Percentiles rank a stretch among this genome's conserved stretches.
Evolutionary conservation across 2,888 invertebrate genomes (phyloP).

Genomic region (Melolontha melolontha): DNA sequence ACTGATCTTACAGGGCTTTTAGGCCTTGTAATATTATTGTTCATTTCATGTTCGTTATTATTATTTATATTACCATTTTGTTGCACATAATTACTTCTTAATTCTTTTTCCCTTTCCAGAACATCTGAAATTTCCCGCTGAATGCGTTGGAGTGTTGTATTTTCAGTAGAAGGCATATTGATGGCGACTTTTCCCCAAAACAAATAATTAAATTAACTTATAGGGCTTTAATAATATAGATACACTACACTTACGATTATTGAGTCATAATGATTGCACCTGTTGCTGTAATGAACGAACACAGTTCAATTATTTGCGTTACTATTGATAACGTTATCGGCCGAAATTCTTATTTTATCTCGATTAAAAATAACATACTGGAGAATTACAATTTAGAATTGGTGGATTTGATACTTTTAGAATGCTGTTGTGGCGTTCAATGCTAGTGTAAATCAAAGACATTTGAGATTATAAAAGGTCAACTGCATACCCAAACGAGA

Average conservation of each 20-base stretch:
- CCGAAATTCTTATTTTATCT: constrained; percentile 35
- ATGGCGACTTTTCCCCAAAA: constrained; percentile 5
- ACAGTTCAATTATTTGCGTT: constrained; percentile 34
- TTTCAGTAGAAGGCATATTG: constrained; percentile 56
- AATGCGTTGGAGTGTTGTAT: constrained; percentile 83
- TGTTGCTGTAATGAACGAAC: constrained; percentile 39
- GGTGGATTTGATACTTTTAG: constrained; percentile 6
- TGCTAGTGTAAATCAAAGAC: constrained; percentile 20
- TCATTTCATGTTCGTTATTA: constrained; percentile 40
- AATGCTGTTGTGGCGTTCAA: background rate
- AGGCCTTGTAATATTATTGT: constrained; percentile 11
- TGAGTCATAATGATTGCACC: constrained; percentile 42
- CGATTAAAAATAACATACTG: constrained; percentile 34
- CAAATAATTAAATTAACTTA: constrained; percentile 13
- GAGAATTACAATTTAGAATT: constrained; percentile 1
- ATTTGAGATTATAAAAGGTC: constrained; percentile 27
- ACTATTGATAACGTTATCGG: constrained; percentile 38
- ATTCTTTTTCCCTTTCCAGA: constrained; percentile 84
- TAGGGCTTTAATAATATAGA: constrained; percentile 7
- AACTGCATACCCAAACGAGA: constrained; percentile 36
- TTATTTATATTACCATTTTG: constrained; percentile 37
- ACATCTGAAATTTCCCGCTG: constrained; percentile 92
- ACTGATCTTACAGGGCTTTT: constrained; percentile 23
- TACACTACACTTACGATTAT: constrained; percentile 39
- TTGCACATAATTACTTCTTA: constrained; percentile 57